Base-by-base conservation (phyloP, 92 coral and sea anemone genomes). In the Zoanthus sociatus region DNA sequence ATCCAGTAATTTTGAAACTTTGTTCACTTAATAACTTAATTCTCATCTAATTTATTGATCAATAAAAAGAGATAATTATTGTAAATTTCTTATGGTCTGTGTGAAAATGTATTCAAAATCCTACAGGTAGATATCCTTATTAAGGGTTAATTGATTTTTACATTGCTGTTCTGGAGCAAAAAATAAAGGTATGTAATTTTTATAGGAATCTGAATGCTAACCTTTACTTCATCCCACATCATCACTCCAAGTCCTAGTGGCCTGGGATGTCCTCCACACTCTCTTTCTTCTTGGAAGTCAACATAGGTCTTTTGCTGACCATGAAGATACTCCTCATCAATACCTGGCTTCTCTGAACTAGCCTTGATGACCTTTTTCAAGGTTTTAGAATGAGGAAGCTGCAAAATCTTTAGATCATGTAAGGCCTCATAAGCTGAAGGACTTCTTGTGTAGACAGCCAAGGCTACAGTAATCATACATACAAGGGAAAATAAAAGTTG, bases 191-290 rank as follows among this genome's bases (percentile, higher is more conserved):
- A 47, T 47, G 51, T 47, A 47, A 47, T 47, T 47, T 47, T 47
- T 47, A 47, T 47, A 32, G 45, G 83, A 44, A 83, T 6, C 71
- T 16, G n/a, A 71, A 31, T 71, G 47, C 46, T 9, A 8, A 90
- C 93, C 84, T 90, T 90, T 3, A 90, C 90, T 60, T 90, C 90
- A 90, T 90, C 92, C 90, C 87, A 90, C 90, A 90, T 79, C 89
- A 86, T 61, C 17, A 86, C 90, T 50, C 92, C 92, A 12, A 71
- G 3, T 20, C 90, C 78, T 5, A 86, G 30, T 1, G 92, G 92
- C 4, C 50, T 32, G 3, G 93, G 88, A 13, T 67, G 73, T 1
- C 84, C 84, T 3, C 16, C 9, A 7, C 20, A 32, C 56, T 90
- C 84, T 10, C 88, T 11, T 30, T 82, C 12, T 0, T 51, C 8